phyloP scores from a whole-genome alignment of 2,113 vertebrate genomes.

The Phycodurus eques region DNA sequence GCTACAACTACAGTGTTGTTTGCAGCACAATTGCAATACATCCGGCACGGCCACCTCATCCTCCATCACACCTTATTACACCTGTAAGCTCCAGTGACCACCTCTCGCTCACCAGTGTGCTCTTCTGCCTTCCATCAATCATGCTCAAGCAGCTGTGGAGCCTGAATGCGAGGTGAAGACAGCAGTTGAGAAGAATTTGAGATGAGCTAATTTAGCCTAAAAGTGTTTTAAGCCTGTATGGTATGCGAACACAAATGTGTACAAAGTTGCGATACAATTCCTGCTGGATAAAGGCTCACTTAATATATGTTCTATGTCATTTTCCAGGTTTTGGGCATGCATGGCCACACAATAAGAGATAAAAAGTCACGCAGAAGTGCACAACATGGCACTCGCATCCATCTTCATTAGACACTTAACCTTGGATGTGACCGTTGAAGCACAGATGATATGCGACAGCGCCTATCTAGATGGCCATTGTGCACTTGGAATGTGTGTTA shows the following conservation, averaged over 20 bases:
- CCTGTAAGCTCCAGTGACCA: conserved; percentile 46
- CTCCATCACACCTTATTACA: conserved; percentile 58
- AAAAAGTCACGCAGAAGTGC: conserved; percentile 18
- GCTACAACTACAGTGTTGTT: conserved; percentile 21
- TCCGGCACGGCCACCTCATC: conserved; percentile 38
- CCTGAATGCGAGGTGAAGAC: conserved; percentile 17
- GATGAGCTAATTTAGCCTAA: conserved; percentile 17
- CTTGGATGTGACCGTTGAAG: conserved; percentile 36
- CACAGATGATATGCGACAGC: conserved; percentile 23
- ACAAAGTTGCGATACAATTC: background rate
- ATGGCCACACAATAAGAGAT: conserved; percentile 15
- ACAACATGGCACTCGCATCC: conserved; percentile 39
- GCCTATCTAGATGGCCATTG: conserved; percentile 14
- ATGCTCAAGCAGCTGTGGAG: conserved; percentile 49
- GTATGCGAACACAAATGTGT: background rate
- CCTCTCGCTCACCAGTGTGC: conserved; percentile 37
- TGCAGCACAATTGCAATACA: conserved; percentile 33
- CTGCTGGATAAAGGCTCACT: background rate
- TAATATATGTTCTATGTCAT: background rate
- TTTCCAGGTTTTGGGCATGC: background rate
- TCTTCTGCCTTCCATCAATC: conserved; percentile 54
- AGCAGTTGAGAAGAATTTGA: conserved; percentile 17
- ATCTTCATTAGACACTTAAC: conserved; percentile 57
- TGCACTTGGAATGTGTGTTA: conserved; percentile 4
- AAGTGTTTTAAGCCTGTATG: background rate